A percentile compares a stretch with the other conserved stretches of the same genome.
Evolutionary conservation across 1,140 invertebrate species (phyloP).

Genomic region (Drosophila kanapiae): DNA sequence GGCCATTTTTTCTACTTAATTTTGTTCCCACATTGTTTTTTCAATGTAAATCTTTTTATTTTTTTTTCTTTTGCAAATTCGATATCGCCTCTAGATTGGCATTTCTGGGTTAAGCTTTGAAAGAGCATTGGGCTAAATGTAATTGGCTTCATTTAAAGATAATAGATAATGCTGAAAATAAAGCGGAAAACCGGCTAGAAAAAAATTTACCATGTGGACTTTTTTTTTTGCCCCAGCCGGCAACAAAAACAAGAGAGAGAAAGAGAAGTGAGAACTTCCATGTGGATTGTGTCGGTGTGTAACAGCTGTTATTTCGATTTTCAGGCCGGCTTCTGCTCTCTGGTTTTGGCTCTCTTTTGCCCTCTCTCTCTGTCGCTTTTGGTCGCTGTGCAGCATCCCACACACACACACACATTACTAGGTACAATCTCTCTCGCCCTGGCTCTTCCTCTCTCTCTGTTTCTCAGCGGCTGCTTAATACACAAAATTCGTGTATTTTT

Average conservation of each 20-base stretch:
- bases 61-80: neutral
- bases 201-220: slow-evolving; percentile 21
- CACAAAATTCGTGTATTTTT: slow-evolving; percentile 52
- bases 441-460: neutral
- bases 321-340: slow-evolving; percentile 38
- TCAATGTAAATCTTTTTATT: neutral
- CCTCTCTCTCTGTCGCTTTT: slow-evolving; percentile 1
- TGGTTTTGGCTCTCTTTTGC: slow-evolving; percentile 1
- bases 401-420: slow-evolving; percentile 5
- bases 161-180: slow-evolving; percentile 24
- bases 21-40: slow-evolving; percentile 22
- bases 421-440: neutral
- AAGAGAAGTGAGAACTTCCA: slow-evolving; percentile 15
- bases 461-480: slow-evolving; percentile 25
- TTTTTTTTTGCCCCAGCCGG: slow-evolving; percentile 8
- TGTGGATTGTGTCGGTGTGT: slow-evolving; percentile 46
- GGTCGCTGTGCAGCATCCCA: slow-evolving; percentile 20
- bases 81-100: slow-evolving; percentile 6
- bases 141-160: slow-evolving; percentile 50
- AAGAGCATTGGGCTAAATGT: slow-evolving; percentile 10
- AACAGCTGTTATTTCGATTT: slow-evolving; percentile 49
- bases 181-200: slow-evolving; percentile 29
- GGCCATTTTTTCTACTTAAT: slow-evolving; percentile 21
- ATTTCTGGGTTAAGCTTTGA: slow-evolving; percentile 54
- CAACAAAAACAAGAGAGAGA: slow-evolving; percentile 25